These are phyloP conservation scores for Julus scanicus DNA, from an alignment of 2,888 invertebrate species.

Conservation along the genomic window DNA sequence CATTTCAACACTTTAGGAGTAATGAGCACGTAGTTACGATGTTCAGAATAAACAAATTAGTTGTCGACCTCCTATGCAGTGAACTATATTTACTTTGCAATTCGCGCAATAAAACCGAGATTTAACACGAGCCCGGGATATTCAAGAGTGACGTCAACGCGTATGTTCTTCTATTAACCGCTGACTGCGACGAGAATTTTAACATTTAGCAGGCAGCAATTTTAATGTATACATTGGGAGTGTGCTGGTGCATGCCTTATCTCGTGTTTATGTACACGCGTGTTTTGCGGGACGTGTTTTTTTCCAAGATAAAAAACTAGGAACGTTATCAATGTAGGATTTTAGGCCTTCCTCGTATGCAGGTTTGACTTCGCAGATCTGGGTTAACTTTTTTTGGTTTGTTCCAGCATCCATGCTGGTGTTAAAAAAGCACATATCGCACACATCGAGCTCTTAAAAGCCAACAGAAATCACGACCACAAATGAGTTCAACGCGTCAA, in stretches of 20 bases:
- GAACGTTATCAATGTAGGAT: neutral
- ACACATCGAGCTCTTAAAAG: neutral
- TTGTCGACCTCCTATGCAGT: neutral
- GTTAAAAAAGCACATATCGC: too few relatives aligned
- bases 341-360: neutral
- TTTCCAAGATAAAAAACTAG: neutral
- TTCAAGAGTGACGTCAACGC: neutral
- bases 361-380: neutral
- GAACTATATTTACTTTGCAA: neutral
- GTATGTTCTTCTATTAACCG: too few relatives aligned
- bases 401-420: too few relatives aligned
- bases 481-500: neutral
- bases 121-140: neutral
- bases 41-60: neutral
- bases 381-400: neutral
- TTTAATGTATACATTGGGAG: neutral
- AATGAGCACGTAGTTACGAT: neutral
- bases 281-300: neutral
- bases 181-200: neutral
- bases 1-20: neutral
- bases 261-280: neutral
- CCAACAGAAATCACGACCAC: neutral
- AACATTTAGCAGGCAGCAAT: neutral
- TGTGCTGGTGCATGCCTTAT: neutral
- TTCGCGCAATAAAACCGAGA: neutral